A percentile compares a stretch with the other conserved stretches of the same genome.
phyloP scores from a whole-genome alignment of 2,888 invertebrate species.

The Clostera curtula region DNA sequence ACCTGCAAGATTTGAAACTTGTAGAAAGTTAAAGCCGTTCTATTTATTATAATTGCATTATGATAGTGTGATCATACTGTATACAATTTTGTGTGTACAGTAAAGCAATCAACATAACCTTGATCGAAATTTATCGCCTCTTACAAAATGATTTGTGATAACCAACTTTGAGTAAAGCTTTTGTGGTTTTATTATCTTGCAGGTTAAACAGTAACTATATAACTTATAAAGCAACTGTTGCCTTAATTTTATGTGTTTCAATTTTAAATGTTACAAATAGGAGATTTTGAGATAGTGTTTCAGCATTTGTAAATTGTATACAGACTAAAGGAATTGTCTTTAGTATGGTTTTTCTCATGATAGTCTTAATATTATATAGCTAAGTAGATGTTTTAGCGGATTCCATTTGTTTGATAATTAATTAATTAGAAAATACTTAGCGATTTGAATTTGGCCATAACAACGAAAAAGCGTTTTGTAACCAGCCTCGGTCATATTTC shows the following conservation, averaged over 20 bases:
- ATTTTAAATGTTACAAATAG: conserved; percentile 35
- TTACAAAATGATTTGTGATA: too few species aligned
- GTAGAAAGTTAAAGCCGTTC: too few species aligned
- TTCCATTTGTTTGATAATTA: conserved; percentile 31
- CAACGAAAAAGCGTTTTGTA: too few species aligned
- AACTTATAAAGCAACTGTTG: conserved; percentile 40
- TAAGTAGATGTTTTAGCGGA: conserved; percentile 20
- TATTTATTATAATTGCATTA: too few species aligned
- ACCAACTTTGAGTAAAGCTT: too few species aligned
- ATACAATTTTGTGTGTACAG: too few species aligned
- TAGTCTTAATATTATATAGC: conserved; percentile 21
- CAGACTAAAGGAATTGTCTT: conserved; percentile 43
- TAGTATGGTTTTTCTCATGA: conserved; percentile 26
- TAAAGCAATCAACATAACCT: too few species aligned
- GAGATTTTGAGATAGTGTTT: conserved; percentile 29
- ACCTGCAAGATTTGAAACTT: too few species aligned
- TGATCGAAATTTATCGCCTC: too few species aligned
- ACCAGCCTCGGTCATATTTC: conserved; percentile 4
- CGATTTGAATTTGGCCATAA: conserved; percentile 26
- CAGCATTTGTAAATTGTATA: conserved; percentile 28
- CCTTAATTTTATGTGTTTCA: conserved; percentile 52
- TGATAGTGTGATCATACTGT: too few species aligned
- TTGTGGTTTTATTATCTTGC: conserved; percentile 19
- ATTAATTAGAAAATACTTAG: conserved; percentile 17
- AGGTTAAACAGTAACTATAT: conserved; percentile 31